Evolutionary conservation across 2,113 vertebrate genomes (phyloP).

Genomic region (Ptilorrhoa leucosticta): DNA sequence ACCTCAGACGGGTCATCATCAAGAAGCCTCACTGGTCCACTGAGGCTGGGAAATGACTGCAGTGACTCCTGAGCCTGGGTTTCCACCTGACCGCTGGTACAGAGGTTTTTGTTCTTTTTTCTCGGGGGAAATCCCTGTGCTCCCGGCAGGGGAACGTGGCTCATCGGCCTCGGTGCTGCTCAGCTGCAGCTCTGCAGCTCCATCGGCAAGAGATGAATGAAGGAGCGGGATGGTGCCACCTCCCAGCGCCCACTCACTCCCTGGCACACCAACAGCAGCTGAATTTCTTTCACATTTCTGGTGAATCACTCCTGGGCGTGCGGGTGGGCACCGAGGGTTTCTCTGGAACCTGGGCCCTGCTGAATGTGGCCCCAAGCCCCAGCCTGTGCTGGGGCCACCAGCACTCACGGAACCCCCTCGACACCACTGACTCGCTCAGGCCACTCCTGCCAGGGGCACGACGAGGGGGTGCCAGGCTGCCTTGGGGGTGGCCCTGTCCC

Average conservation of each 20-base stretch:
- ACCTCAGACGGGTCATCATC: no score
- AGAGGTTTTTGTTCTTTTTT: neutral
- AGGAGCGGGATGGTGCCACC: slow-evolving; percentile 23
- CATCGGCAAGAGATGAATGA: slow-evolving; percentile 16
- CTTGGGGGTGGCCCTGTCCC: neutral
- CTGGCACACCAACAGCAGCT: neutral
- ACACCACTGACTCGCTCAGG: fast-evolving
- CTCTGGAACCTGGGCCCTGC: neutral
- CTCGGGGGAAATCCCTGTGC: neutral
- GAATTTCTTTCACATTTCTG: neutral
- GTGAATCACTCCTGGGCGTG: neutral
- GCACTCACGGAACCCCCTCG: neutral
- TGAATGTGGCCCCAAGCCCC: fast-evolving
- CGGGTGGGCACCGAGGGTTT: neutral
- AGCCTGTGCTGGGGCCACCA: fast-evolving
- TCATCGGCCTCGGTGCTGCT: neutral
- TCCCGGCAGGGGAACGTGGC: neutral
- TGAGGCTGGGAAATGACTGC: neutral
- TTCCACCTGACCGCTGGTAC: fast-evolving
- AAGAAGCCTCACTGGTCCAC: neutral
- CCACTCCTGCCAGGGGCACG: fast-evolving
- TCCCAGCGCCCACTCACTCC: neutral
- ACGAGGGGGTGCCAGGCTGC: no score
- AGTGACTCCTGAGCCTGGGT: fast-evolving
- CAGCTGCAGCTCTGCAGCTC: neutral